Conservation (phyloP, 1,140 invertebrate genomes). For the Papilio polytes region DNA sequence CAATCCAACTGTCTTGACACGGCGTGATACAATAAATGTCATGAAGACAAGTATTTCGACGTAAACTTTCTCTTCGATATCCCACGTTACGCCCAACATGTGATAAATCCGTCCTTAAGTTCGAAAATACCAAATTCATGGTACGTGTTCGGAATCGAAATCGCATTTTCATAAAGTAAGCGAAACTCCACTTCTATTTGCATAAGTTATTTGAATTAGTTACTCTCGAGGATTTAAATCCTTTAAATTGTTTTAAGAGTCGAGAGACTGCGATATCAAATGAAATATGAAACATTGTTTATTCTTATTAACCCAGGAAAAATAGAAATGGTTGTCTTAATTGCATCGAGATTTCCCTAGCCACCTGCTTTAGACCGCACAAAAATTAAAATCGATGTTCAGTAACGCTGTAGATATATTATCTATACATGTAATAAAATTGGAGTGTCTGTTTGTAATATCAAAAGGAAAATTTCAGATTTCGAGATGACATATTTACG, state of each 20-base stretch:
- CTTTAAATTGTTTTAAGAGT: not conserved
- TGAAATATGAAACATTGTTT: no score
- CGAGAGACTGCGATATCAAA: no score
- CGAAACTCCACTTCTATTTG: conserved; percentile 28
- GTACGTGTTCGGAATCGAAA: conserved; percentile 26
- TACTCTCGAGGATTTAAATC: conserved; percentile 7
- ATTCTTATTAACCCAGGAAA: no score
- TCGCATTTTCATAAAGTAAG: conserved; percentile 32
- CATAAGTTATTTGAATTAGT: conserved; percentile 37
- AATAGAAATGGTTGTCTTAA: no score
- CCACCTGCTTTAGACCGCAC: no score
- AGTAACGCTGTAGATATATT: no score
- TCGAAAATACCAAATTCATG: conserved; percentile 36
- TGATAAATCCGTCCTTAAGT: conserved; percentile 36
- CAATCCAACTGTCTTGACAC: conserved; percentile 19
- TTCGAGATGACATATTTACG: no score
- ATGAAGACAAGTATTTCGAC: conserved; percentile 22
- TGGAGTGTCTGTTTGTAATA: no score
- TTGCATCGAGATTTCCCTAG: no score
- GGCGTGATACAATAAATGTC: conserved; percentile 29
- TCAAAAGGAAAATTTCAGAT: no score
- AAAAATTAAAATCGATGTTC: no score
- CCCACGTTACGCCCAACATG: conserved; percentile 24
- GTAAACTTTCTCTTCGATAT: conserved; percentile 12
- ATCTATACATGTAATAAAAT: no score